Conservation (phyloP, 2,888 invertebrate species). For the Pterostichus niger region DNA sequence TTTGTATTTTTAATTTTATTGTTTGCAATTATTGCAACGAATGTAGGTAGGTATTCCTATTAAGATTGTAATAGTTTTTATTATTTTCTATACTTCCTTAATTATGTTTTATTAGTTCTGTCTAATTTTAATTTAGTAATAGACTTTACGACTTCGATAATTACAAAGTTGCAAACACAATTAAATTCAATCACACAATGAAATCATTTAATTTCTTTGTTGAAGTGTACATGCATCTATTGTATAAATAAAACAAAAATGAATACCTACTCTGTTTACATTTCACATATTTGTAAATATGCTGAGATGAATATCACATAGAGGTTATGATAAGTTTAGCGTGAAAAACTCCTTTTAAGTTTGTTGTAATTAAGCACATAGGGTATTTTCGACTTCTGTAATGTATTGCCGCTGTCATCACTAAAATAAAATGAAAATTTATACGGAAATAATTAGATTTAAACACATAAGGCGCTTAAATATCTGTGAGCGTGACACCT, state of each 20-base stretch:
- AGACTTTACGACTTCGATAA: too few relatives aligned
- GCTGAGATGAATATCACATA: slow-evolving; percentile 15
- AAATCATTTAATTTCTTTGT: neutral
- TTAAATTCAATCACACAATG: too few relatives aligned
- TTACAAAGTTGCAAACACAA: too few relatives aligned
- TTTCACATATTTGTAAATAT: slow-evolving; percentile 48
- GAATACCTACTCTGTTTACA: slow-evolving; percentile 32
- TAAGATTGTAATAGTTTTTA: too few relatives aligned
- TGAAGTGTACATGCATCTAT: neutral
- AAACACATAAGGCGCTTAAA: slow-evolving; percentile 60
- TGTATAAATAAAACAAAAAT: slow-evolving; percentile 7
- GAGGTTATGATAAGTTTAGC: slow-evolving; percentile 16
- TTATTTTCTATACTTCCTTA: too few relatives aligned
- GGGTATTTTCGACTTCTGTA: slow-evolving; percentile 22
- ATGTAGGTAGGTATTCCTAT: too few relatives aligned
- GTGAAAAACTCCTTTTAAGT: neutral
- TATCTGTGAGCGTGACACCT: slow-evolving; percentile 48
- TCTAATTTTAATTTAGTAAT: too few relatives aligned
- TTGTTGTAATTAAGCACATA: neutral
- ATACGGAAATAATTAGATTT: slow-evolving; percentile 57
- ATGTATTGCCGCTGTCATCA: slow-evolving; percentile 13
- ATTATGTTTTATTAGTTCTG: too few relatives aligned
- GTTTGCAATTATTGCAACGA: too few relatives aligned
- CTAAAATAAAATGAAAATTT: slow-evolving; percentile 34
- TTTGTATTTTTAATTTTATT: too few relatives aligned